These are phyloP conservation scores for Chionoecetes opilio DNA, from an alignment of 1,140 invertebrate species.

Conservation along the genomic window DNA sequence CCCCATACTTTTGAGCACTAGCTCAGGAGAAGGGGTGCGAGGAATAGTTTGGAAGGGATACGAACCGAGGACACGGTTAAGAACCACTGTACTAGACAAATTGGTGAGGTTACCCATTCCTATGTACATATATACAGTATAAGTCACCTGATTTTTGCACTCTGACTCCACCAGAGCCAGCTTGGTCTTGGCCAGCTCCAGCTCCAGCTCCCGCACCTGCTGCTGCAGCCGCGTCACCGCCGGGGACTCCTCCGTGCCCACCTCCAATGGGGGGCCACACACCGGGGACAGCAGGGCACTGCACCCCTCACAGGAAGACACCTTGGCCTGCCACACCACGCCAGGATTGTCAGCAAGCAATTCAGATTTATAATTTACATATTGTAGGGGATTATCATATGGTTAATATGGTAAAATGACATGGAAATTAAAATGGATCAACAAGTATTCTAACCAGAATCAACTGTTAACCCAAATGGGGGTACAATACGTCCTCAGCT, in stretches of 20 bases:
- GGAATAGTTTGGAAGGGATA: no score
- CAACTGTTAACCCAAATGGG: no score
- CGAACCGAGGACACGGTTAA: no score
- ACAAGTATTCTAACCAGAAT: no score
- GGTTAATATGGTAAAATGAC: no score
- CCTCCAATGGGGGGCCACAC: constrained; percentile 66
- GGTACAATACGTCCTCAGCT: no score
- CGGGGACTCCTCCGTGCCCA: constrained; percentile 44
- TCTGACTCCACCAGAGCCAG: constrained; percentile 98
- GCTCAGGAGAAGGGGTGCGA: no score
- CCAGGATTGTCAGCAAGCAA: background rate
- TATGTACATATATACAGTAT: constrained; percentile 19
- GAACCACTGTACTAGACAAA: no score
- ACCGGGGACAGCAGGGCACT: constrained; percentile 75
- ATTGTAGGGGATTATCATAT: no score
- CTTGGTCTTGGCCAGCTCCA: constrained; percentile 98
- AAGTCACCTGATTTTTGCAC: constrained; percentile 94
- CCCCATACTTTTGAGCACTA: no score
- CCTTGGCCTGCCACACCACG: constrained; percentile 82
- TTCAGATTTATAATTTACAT: constrained; percentile 33
- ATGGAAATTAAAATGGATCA: no score
- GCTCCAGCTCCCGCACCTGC: constrained; percentile 93
- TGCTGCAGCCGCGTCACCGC: constrained; percentile 53
- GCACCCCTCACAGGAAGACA: constrained; percentile 69
- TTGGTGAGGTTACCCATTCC: no score